Evolutionary conservation across 1,140 invertebrate genomes (phyloP), one percentile per base, ranked within the genome.

Genomic region (Dufourea novaeangliae): DNA sequence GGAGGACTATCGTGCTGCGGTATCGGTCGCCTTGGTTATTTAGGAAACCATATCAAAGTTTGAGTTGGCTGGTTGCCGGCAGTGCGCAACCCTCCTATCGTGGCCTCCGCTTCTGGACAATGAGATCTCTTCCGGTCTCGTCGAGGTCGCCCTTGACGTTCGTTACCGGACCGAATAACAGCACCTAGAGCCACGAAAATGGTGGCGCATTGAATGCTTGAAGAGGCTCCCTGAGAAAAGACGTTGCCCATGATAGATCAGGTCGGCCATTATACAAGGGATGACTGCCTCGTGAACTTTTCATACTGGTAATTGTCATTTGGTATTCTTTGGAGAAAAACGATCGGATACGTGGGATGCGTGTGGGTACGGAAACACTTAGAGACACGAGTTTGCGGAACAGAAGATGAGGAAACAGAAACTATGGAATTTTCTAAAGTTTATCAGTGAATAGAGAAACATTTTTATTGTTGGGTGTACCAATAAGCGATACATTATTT

Each of bases 21-120:
- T 90, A 90, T 91, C 86, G 90, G 87, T 90, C 86, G 87, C 89
- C 89, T 91, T 89, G 90, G 90, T 91, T 91, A 91, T 91, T 91
- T 90, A 90, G 89, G 88, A 91, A 91, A 91, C 90, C 89, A 90
- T 91, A 90, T 90, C 89, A 91, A 91, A 91, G 87, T 91, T 91
- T 89, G 89, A 90, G 87, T 89, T 88, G 88, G 84, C 88, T 88
- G 87, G 80, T 87, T 89, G 82, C 82, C 83, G 86, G 67, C 77
- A 81, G 70, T 87, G 78, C 81, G 83, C 85, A 77, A 81, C 85
- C 79, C 85, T 86, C 88, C 81, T 87, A 87, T 88, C 87, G 81
- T 82, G 76, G 78, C 71, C 82, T 72, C 82, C 82, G 78, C 79
- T 87, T 83, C 84, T 86, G 84, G 81, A 90, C 89, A 89, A 90